These are phyloP conservation scores for Adoxophyes honmai DNA, from an alignment of 1,140 invertebrate species.

Conservation along the genomic window DNA sequence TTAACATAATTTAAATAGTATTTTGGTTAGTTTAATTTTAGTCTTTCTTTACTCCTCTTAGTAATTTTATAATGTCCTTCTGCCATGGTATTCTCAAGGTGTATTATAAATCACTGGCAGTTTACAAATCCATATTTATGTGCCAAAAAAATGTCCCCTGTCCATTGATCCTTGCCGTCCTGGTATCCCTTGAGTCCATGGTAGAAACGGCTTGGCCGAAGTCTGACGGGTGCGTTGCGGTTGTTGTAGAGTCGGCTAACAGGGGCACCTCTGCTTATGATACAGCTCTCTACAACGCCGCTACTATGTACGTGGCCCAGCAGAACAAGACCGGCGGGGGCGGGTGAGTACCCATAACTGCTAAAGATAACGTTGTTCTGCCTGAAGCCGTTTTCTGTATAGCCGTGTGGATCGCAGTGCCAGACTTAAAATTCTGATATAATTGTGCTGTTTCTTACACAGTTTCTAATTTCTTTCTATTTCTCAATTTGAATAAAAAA, in stretches of 20 bases:
- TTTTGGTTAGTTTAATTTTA: conserved; percentile 9
- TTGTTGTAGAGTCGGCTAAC: conserved; percentile 75
- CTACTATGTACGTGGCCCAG: conserved; percentile 94
- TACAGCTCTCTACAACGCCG: conserved; percentile 94
- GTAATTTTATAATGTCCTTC: not conserved
- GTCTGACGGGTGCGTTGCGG: conserved; percentile 4
- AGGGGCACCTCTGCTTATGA: conserved; percentile 87
- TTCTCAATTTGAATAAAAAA: too few relatives aligned
- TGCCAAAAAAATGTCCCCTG: not conserved
- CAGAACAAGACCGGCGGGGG: conserved; percentile 81
- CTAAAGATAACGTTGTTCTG: too few relatives aligned
- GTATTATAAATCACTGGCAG: not conserved
- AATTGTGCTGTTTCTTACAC: too few relatives aligned
- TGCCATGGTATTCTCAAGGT: conserved; percentile 11
- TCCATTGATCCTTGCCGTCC: not conserved
- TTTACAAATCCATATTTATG: not conserved
- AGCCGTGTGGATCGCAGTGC: too few relatives aligned
- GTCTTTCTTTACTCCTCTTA: not conserved
- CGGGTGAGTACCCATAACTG: conserved; percentile 49
- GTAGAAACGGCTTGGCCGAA: conserved; percentile 13
- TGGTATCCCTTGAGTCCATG: conserved; percentile 9
- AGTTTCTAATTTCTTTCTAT: too few relatives aligned
- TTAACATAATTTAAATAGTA: not conserved
- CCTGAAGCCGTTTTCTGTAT: too few relatives aligned
- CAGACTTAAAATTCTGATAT: too few relatives aligned